Conservation (phyloP, 1,140 invertebrate species). For the Pachypsylla venusta region DNA sequence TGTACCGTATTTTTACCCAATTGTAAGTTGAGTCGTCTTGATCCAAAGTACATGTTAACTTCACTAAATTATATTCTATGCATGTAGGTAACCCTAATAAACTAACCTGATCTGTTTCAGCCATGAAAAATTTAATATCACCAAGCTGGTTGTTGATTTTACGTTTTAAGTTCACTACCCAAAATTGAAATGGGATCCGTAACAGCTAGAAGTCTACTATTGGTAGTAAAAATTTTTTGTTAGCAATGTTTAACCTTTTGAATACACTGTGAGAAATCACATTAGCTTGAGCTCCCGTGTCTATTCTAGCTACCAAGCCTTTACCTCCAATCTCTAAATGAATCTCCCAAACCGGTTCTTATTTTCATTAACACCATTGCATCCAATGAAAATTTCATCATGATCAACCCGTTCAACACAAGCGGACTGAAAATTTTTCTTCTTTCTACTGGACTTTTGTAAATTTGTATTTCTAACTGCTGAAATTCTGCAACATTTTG, state of each 20-base stretch:
- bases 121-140: background rate
- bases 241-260: background rate
- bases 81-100: background rate
- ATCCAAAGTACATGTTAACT: background rate
- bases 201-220: background rate
- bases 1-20: background rate
- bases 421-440: too few species aligned
- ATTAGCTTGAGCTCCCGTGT: constrained; percentile 3
- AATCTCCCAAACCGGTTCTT: too few species aligned
- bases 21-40: background rate
- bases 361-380: too few species aligned
- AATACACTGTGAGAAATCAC: background rate
- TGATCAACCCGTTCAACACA: too few species aligned
- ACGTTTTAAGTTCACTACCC: background rate
- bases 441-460: too few species aligned
- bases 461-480: too few species aligned
- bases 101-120: background rate
- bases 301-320: constrained; percentile 3
- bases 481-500: too few species aligned
- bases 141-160: background rate
- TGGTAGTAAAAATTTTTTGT: background rate
- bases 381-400: too few species aligned
- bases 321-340: too few species aligned
- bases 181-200: background rate
- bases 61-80: background rate